These are phyloP conservation scores for Percina caprodes DNA, from an alignment of 2,113 vertebrate genomes.

Conservation along the genomic window DNA sequence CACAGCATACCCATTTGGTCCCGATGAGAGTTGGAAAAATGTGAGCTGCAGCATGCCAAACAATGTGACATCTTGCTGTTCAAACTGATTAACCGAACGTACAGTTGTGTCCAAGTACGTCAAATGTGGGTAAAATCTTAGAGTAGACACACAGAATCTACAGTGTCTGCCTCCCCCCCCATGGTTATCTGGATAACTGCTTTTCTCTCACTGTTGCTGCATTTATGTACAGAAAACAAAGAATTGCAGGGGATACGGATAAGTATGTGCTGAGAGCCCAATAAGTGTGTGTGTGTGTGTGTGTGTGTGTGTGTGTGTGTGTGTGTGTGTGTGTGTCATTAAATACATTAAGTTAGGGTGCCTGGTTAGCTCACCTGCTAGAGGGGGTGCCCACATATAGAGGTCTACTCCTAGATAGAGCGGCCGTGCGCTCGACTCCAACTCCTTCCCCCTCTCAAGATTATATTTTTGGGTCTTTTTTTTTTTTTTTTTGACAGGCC, in stretches of 20 bases:
- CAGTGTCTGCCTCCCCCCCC: background rate
- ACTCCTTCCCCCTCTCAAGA: too few relatives aligned
- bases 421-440: too few relatives aligned
- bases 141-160: background rate
- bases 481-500: too few relatives aligned
- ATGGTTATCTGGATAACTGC: background rate
- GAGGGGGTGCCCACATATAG: too few relatives aligned
- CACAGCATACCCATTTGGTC: background rate
- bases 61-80: conserved; percentile 1
- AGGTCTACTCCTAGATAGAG: too few relatives aligned
- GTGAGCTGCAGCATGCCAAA: background rate
- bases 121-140: background rate
- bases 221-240: background rate
- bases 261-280: background rate
- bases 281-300: too few relatives aligned
- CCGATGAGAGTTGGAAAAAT: background rate
- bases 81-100: background rate
- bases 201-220: background rate
- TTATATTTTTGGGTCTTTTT: too few relatives aligned
- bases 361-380: too few relatives aligned
- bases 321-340: background rate
- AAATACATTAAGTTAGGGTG: too few relatives aligned
- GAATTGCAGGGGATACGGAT: background rate
- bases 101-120: background rate
- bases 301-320: too few relatives aligned